These are phyloP conservation scores for Calliphora vicina DNA, from an alignment of 1,140 invertebrate genomes.

Conservation along the genomic window DNA sequence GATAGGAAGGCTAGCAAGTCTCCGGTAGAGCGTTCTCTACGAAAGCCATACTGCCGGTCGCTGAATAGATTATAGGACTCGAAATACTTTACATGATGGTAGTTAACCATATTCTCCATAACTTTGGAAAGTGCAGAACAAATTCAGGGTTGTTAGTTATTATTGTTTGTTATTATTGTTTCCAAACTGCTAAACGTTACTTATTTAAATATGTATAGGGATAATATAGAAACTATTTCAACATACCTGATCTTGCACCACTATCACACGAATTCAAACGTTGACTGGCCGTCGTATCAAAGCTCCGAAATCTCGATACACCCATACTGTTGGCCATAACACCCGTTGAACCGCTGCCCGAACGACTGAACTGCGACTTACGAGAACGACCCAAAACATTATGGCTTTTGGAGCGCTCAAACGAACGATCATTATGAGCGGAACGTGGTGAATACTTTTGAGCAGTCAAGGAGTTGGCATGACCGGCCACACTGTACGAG, in stretches of 20 bases:
- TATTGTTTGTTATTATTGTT: no score
- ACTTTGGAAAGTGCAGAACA: no score
- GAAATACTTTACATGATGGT: no score
- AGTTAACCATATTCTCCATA: no score
- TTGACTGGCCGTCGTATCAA: constrained; percentile 56
- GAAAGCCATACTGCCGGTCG: no score
- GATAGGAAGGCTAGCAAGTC: no score
- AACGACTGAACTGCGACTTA: constrained; percentile 55
- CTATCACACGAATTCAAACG: constrained; percentile 62
- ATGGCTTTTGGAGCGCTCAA: constrained; percentile 56
- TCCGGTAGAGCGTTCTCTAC: no score
- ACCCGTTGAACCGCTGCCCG: constrained; percentile 42
- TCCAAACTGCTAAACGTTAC: no score
- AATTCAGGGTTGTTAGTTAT: no score
- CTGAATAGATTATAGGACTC: no score
- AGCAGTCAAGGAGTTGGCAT: constrained; percentile 26
- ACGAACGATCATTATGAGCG: constrained; percentile 48
- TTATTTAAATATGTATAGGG: no score
- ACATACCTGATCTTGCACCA: constrained; percentile 61
- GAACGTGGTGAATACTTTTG: constrained; percentile 50
- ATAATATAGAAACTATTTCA: no score
- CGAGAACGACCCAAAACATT: constrained; percentile 53
- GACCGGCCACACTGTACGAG: constrained; percentile 47
- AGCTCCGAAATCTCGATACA: constrained; percentile 59
- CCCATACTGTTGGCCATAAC: constrained; percentile 37